Conservation (phyloP, 2,113 vertebrate species). For the Phalacrocorax brasilianus region DNA sequence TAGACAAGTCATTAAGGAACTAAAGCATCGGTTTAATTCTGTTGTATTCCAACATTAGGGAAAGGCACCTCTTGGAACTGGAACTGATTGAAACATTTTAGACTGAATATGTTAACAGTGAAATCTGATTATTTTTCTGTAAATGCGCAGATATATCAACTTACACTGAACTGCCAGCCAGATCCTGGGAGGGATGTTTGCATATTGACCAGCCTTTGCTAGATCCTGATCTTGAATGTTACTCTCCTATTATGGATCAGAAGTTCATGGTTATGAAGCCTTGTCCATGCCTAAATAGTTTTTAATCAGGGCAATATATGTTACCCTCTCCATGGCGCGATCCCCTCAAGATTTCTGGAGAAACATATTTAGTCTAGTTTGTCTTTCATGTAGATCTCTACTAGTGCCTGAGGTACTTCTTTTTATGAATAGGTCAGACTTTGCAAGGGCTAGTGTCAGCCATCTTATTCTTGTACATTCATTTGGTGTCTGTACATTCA, state of each 20-base stretch:
- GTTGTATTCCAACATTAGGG: not conserved
- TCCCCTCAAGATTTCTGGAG: not conserved
- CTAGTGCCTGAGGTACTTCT: not conserved
- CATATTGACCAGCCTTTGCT: not conserved
- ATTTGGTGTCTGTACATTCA: not conserved
- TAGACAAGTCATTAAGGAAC: not conserved
- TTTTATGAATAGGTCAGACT: not conserved
- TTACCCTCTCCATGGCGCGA: not conserved
- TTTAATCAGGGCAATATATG: not conserved
- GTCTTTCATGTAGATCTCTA: not conserved
- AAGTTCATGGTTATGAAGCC: not conserved
- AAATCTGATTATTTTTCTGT: not conserved
- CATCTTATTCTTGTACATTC: no score
- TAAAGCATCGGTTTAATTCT: not conserved
- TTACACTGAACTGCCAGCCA: not conserved
- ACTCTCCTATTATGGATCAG: not conserved
- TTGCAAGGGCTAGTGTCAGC: fast-evolving
- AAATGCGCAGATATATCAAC: not conserved
- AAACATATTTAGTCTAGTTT: not conserved
- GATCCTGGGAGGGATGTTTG: not conserved
- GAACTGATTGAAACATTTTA: not conserved
- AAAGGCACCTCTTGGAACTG: not conserved
- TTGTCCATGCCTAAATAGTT: not conserved
- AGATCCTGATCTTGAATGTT: not conserved
- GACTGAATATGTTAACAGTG: not conserved